Percentiles rank a stretch among this genome's conserved stretches.
These are phyloP conservation scores for Protophormia terraenovae DNA, from an alignment of 2,888 invertebrate genomes.

Conservation along the genomic window DNA sequence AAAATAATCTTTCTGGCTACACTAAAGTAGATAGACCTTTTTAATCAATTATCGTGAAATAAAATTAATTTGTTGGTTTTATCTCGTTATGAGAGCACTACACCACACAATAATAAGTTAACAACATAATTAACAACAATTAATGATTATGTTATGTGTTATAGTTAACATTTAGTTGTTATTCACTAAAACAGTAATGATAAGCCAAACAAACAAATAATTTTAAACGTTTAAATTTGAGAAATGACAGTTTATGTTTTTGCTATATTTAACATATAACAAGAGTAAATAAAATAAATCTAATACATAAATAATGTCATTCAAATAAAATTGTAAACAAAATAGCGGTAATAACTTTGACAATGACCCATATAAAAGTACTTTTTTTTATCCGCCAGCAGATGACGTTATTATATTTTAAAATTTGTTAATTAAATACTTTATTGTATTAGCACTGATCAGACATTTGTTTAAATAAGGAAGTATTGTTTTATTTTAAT, in stretches of 20 bases:
- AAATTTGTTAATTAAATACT: not conserved
- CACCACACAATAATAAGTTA: constrained; percentile 8
- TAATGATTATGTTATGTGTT: not conserved
- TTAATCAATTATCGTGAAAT: constrained; percentile 20
- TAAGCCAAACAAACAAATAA: not conserved
- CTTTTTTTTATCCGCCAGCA: not conserved
- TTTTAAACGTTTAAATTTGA: not conserved
- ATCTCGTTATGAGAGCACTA: not conserved
- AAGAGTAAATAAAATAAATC: not conserved
- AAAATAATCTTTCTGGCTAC: not conserved
- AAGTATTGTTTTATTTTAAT: constrained; percentile 1
- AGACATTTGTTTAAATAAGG: not conserved
- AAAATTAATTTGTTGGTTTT: constrained; percentile 6
- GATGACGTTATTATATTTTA: not conserved
- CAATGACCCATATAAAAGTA: constrained; percentile 1
- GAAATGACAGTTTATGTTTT: not conserved
- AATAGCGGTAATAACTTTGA: not conserved
- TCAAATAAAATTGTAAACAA: not conserved
- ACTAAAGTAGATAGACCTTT: too few relatives aligned
- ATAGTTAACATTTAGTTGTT: not conserved
- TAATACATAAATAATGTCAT: not conserved
- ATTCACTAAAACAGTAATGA: not conserved
- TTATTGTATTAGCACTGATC: not conserved
- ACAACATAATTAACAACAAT: constrained; percentile 46
- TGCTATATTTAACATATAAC: not conserved